Evolutionary conservation across 2,113 vertebrate genomes (phyloP), one percentile per base, ranked within the genome.

Genomic region (Anolis sagrei): DNA sequence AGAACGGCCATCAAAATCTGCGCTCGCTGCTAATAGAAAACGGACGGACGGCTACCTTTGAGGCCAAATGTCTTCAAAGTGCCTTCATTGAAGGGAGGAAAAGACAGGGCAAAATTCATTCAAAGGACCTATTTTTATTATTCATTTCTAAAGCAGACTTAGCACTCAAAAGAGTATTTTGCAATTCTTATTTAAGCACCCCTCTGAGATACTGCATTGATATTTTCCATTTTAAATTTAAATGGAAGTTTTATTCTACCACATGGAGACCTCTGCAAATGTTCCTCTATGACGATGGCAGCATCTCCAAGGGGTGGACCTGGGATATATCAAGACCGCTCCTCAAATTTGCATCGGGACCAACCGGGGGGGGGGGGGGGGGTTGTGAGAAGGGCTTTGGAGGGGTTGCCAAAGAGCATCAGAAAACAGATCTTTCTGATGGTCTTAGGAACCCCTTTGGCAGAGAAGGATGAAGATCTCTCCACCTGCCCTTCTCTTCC

Each of bases 1-100:
- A 91, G 89, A 95, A 93, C 81, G 91, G 90, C 92, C 94, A 93
- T 89, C 89, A 92, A 87, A 34, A 36, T 91, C 91, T 72, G 5
- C 1, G 25, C 86, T 0, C 32, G 84, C 92, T 82, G 79, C 89
- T 72, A 83, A 91, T 39, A 2, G 89, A 89, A 89, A 83, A 58
- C 82, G 86, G 0, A 0, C 76, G 72, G 83, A 88, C 72, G 91
- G 85, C 23, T 27, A 62, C 88, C 86, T 83, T 77, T 76, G 83
- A 48, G 66, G 84, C 72, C 0, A 27, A 68, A 77, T 58, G 82
- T 82, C 8, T 51, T 1, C 51, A 49, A 81, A 70, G 70, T 0
- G 18, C 76, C n/a, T 25, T 3, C 64, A 2, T 29, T 27, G 9
- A 27, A 36, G 25, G 32, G 76, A 86, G 9, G 5, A 84, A 90